These are phyloP conservation scores for Drosophila obscura DNA, from an alignment of 1,140 invertebrate species.

Conservation along the genomic window DNA sequence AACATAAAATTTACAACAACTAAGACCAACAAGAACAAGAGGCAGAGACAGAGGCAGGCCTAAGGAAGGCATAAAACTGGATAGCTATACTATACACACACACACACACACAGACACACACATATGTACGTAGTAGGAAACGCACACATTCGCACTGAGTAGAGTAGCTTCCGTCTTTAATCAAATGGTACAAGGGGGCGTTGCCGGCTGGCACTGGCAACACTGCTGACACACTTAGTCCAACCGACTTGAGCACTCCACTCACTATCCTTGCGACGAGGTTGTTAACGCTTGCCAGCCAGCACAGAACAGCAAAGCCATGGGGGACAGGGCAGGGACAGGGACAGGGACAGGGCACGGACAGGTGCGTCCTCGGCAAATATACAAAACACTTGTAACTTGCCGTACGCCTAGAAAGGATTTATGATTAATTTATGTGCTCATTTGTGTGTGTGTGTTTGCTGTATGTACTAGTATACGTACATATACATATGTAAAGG, in stretches of 20 bases:
- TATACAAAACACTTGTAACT: slow-evolving; percentile 78
- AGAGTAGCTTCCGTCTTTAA: slow-evolving; percentile 59
- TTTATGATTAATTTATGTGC: slow-evolving; percentile 80
- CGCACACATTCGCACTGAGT: not conserved
- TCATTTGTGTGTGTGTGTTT: slow-evolving; percentile 36
- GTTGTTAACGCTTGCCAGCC: slow-evolving; percentile 42
- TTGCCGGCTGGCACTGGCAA: slow-evolving; percentile 29
- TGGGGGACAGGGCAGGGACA: not conserved
- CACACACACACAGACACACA: slow-evolving; percentile 27
- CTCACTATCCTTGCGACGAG: slow-evolving; percentile 9
- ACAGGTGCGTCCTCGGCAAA: slow-evolving; percentile 66
- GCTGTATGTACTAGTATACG: not conserved
- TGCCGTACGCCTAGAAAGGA: slow-evolving; percentile 52
- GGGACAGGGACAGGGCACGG: slow-evolving; percentile 6
- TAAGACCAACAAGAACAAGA: slow-evolving; percentile 49
- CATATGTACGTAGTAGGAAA: slow-evolving; percentile 6
- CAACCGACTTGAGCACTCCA: slow-evolving; percentile 18
- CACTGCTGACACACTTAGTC: slow-evolving; percentile 73
- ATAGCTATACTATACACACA: slow-evolving; percentile 43
- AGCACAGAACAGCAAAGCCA: not conserved
- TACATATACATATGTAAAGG: not conserved
- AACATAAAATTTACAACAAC: slow-evolving; percentile 82
- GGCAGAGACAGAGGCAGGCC: slow-evolving; percentile 16
- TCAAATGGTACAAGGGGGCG: slow-evolving; percentile 71
- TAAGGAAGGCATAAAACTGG: slow-evolving; percentile 24